Conservation (phyloP, 2,113 vertebrate species). For the Falcunculus frontatus region DNA sequence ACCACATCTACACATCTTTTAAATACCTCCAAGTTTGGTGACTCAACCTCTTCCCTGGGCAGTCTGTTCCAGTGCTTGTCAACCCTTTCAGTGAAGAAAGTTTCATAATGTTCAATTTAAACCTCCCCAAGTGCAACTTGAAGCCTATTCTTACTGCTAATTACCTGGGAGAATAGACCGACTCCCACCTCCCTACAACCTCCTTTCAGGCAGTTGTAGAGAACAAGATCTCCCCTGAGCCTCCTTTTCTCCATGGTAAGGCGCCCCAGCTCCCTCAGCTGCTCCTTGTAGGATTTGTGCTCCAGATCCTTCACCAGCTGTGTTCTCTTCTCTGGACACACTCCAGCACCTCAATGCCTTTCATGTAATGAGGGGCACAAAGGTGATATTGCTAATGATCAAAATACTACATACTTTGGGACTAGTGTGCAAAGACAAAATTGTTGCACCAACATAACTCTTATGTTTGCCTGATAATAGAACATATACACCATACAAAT, state of each 20-base stretch:
- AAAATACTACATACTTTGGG: neutral
- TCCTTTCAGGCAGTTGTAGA: neutral
- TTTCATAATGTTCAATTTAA: neutral
- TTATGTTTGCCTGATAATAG: neutral
- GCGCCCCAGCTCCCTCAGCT: neutral
- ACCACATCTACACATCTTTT: neutral
- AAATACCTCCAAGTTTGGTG: neutral
- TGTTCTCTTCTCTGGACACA: neutral
- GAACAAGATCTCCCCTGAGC: neutral
- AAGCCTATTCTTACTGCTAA: neutral
- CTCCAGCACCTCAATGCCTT: neutral
- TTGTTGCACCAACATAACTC: neutral
- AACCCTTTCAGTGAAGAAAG: neutral
- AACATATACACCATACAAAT: neutral
- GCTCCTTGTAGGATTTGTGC: neutral
- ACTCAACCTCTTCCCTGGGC: neutral
- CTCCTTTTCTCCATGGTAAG: neutral
- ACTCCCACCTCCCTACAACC: fast-evolving
- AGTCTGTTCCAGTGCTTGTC: neutral
- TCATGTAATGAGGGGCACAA: neutral
- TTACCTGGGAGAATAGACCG: neutral
- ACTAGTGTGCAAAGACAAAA: neutral
- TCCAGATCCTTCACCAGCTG: neutral
- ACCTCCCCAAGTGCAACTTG: neutral
- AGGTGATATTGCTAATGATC: neutral